Evolutionary conservation across 1,140 invertebrate species (phyloP).

Genomic region (Pseudomyrmex dendroicus): DNA sequence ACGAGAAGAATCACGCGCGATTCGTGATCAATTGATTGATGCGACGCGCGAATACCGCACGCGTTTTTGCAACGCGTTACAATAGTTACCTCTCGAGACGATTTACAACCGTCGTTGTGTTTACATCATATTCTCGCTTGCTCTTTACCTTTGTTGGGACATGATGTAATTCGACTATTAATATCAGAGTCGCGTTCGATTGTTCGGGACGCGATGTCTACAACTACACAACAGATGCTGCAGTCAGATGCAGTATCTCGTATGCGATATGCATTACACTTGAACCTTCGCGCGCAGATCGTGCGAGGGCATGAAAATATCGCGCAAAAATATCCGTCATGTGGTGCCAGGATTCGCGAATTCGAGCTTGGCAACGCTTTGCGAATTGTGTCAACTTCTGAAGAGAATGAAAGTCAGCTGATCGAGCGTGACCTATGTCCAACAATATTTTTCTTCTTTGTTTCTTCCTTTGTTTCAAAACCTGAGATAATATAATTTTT

Average conservation of each 20-base stretch:
- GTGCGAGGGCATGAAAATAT: slow-evolving; percentile 39
- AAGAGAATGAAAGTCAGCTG: background rate
- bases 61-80: slow-evolving; percentile 4
- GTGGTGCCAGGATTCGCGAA: slow-evolving; percentile 50
- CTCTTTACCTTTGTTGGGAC: slow-evolving; percentile 48
- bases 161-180: slow-evolving; percentile 71
- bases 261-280: slow-evolving; percentile 15
- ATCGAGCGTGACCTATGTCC: background rate
- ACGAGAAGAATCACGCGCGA: background rate
- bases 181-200: slow-evolving; percentile 41
- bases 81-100: background rate
- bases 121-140: background rate
- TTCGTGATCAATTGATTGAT: background rate
- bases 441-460: background rate
- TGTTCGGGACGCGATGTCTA: background rate
- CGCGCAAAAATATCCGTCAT: background rate
- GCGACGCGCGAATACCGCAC: background rate
- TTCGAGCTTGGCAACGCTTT: background rate
- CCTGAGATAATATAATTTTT: background rate
- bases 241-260: background rate
- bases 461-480: background rate
- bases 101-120: slow-evolving; percentile 7
- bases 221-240: no score
- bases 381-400: background rate
- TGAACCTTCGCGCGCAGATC: slow-evolving; percentile 50